phyloP scores from a whole-genome alignment of 2,113 vertebrate species.

The Castor canadensis region DNA sequence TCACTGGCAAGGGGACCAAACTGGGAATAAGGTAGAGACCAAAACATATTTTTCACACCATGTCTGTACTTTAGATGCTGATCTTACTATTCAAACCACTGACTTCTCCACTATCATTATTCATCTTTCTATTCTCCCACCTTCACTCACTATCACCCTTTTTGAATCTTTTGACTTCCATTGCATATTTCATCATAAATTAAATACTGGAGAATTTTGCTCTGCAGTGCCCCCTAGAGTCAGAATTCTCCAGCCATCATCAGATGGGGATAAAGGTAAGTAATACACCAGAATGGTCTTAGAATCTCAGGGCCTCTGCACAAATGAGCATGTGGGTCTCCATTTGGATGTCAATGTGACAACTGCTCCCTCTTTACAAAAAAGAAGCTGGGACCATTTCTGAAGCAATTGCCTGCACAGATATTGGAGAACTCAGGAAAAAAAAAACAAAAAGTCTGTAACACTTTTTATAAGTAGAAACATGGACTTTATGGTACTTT shows the following conservation, averaged over 20 bases:
- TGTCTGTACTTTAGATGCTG: background rate
- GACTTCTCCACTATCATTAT: background rate
- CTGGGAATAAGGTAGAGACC: background rate
- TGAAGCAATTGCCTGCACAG: background rate
- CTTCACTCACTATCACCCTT: background rate
- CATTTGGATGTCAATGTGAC: background rate
- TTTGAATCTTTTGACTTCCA: background rate
- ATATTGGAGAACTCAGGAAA: background rate
- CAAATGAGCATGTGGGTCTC: background rate
- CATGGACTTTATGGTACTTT: background rate
- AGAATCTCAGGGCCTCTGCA: background rate
- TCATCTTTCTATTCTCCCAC: background rate
- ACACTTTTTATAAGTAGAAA: background rate
- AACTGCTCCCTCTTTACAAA: background rate
- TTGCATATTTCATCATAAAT: background rate
- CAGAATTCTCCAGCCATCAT: background rate
- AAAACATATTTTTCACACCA: background rate
- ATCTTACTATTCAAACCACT: background rate
- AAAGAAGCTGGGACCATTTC: background rate
- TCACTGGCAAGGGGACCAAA: background rate
- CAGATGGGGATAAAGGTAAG: background rate
- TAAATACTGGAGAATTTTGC: background rate
- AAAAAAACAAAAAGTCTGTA: background rate
- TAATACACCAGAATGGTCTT: background rate
- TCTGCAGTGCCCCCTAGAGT: background rate